A percentile compares a stretch with the other conserved stretches of the same genome.
phyloP scores from a whole-genome alignment of 2,113 vertebrate species.

The Ciconia maguari region DNA sequence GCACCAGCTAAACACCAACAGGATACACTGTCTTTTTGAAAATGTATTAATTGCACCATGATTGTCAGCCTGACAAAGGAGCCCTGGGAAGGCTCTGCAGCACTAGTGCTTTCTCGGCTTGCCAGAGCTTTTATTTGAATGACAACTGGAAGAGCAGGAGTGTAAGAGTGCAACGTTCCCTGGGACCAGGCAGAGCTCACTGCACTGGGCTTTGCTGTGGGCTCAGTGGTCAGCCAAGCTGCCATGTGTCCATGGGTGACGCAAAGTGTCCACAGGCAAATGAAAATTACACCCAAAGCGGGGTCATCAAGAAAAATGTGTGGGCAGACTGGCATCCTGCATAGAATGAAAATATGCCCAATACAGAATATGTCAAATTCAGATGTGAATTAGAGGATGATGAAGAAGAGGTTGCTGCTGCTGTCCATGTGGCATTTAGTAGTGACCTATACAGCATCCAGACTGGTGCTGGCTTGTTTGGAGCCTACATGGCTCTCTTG shows the following conservation, averaged over 20 bases:
- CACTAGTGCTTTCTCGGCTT: neutral
- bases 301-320: neutral
- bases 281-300: neutral
- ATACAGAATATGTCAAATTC: neutral
- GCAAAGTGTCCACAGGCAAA: neutral
- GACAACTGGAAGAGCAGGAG: neutral
- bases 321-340: neutral
- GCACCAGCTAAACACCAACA: neutral
- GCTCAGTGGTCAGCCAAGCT: neutral
- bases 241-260: neutral
- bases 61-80: neutral
- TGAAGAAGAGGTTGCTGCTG: neutral
- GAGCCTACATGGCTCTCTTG: rapidly evolving
- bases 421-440: neutral
- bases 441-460: neutral
- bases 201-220: neutral
- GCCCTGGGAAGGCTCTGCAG: neutral
- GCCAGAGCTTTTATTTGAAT: neutral
- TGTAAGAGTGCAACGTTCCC: neutral
- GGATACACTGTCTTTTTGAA: neutral
- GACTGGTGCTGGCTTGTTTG: neutral
- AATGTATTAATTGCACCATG: neutral
- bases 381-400: neutral
- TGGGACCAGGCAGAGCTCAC: neutral
- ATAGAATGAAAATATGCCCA: neutral